Percentiles rank a stretch among this genome's conserved stretches.
These are phyloP conservation scores for Drosophila tropicalis DNA, from an alignment of 1,140 invertebrate genomes.

Conservation along the genomic window DNA sequence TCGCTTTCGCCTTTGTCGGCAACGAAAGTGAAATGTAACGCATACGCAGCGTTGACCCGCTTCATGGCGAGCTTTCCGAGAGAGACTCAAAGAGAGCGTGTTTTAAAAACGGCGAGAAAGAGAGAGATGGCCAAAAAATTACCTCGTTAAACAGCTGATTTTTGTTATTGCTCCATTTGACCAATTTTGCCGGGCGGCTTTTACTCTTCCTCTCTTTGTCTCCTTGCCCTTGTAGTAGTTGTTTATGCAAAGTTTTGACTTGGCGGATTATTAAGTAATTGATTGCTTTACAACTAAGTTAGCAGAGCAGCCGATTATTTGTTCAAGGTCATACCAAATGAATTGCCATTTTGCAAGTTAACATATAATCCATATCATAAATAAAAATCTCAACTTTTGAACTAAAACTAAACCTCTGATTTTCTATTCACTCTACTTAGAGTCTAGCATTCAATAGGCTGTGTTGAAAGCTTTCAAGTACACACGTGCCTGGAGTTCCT, in stretches of 20 bases:
- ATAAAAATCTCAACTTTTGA: not conserved
- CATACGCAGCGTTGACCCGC: constrained; percentile 74
- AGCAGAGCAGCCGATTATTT: not conserved
- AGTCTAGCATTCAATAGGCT: constrained; percentile 6
- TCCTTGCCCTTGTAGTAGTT: constrained; percentile 17
- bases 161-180: constrained; percentile 61
- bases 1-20: constrained; percentile 34
- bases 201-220: constrained; percentile 13
- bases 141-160: constrained; percentile 66
- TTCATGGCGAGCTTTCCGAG: constrained; percentile 27
- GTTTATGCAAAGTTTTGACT: constrained; percentile 39
- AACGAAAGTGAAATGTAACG: constrained; percentile 77
- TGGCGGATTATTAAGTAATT: constrained; percentile 40
- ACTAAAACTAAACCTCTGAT: not conserved
- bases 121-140: constrained; percentile 2
- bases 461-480: constrained; percentile 35
- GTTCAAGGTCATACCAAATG: constrained; percentile 15
- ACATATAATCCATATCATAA: not conserved
- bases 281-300: constrained; percentile 34
- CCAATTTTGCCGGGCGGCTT: constrained; percentile 52
- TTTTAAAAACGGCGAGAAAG: constrained; percentile 7
- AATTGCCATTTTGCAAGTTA: constrained; percentile 13
- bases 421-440: not conserved
- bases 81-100: constrained; percentile 44
- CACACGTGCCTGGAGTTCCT: constrained; percentile 13